Evolutionary conservation across 2,888 invertebrate genomes (phyloP).

Genomic region (Mongoloraphidia duomilia): DNA sequence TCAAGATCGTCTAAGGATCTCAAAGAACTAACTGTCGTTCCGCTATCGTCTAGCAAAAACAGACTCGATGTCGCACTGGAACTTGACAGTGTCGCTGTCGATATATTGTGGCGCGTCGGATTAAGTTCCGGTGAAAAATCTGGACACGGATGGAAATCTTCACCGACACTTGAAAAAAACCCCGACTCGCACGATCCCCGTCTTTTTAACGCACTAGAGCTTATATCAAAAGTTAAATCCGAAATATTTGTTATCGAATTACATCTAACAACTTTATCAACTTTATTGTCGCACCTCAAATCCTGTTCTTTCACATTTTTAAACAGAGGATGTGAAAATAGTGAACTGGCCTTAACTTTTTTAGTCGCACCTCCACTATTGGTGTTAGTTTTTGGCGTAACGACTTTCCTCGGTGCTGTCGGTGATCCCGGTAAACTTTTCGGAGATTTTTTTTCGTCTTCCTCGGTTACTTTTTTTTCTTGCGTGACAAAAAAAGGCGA

Average conservation of each 20-base stretch:
- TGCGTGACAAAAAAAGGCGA: conserved; percentile 40
- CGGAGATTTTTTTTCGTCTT: conserved; percentile 17
- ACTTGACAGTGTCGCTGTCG: conserved; percentile 24
- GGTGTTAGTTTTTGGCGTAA: conserved; percentile 8
- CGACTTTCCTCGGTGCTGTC: conserved; percentile 28
- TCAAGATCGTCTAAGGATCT: conserved; percentile 45
- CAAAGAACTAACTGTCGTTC: conserved; percentile 40
- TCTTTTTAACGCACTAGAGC: conserved; percentile 34
- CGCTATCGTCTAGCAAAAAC: conserved; percentile 44
- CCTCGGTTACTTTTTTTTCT: conserved; percentile 15
- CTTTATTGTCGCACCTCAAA: conserved; percentile 7
- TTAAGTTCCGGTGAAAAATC: conserved; percentile 14
- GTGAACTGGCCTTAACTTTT: conserved; percentile 37
- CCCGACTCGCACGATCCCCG: conserved; percentile 81
- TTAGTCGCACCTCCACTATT: conserved; percentile 22
- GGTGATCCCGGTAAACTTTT: conserved; percentile 40
- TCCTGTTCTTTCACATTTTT: conserved; percentile 18
- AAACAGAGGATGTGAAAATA: conserved; percentile 44
- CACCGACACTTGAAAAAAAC: conserved; percentile 77
- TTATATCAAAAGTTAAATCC: conserved; percentile 22
- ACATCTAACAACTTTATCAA: conserved; percentile 20
- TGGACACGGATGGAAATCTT: conserved; percentile 36
- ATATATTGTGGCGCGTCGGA: conserved; percentile 16
- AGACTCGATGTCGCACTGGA: conserved; percentile 38
- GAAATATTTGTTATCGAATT: conserved; percentile 28